These are phyloP conservation scores for Formica exsecta DNA, from an alignment of 1,140 invertebrate genomes.

Conservation along the genomic window DNA sequence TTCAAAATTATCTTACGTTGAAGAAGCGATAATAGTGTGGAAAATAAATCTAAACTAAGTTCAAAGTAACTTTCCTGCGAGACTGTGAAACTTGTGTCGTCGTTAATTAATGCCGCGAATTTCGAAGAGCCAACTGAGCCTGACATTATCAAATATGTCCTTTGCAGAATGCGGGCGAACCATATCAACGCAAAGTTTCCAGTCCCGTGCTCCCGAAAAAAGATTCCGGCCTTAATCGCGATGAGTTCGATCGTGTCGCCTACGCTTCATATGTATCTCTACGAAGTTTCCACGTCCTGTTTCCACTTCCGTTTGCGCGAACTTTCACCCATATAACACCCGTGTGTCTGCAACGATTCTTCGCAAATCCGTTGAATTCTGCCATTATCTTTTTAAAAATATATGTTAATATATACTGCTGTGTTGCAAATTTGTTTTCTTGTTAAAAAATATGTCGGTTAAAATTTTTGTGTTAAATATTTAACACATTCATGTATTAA, in stretches of 20 bases:
- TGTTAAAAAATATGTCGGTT: too few species aligned
- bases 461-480: too few species aligned
- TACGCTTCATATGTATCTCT: slow-evolving; percentile 22
- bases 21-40: not conserved
- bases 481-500: too few species aligned
- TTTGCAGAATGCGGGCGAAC: not conserved
- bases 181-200: slow-evolving; percentile 39
- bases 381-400: not conserved
- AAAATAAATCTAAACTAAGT: slow-evolving; percentile 22
- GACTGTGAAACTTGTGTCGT: not conserved
- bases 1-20: slow-evolving; percentile 11
- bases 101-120: slow-evolving; percentile 16
- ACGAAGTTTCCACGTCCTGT: slow-evolving; percentile 17
- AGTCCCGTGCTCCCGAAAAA: slow-evolving; percentile 30
- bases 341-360: not conserved
- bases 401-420: not conserved
- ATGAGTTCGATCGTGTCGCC: not conserved
- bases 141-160: slow-evolving; percentile 23
- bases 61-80: not conserved
- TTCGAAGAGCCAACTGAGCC: not conserved
- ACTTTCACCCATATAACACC: not conserved
- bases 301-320: not conserved
- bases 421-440: too few species aligned
- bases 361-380: not conserved
- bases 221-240: slow-evolving; percentile 12